These are phyloP conservation scores for Mastacembelus armatus DNA, from an alignment of 2,797 vertebrate species.

Conservation along the genomic window DNA sequence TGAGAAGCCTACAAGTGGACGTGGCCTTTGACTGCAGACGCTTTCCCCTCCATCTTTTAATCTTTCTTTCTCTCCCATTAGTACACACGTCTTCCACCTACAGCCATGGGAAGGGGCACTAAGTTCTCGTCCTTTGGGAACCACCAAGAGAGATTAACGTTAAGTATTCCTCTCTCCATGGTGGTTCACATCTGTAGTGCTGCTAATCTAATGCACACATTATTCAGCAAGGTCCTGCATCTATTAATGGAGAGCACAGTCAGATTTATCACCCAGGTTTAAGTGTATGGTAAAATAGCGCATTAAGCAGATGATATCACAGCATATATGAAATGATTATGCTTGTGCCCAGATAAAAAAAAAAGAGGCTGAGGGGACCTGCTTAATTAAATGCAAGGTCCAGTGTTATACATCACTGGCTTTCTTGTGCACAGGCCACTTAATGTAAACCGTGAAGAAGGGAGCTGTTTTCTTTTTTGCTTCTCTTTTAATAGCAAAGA, in stretches of 20 bases:
- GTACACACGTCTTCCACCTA: conserved; percentile 37
- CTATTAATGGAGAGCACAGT: conserved; percentile 79
- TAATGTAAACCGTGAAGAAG: conserved; percentile 71
- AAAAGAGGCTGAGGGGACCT: conserved; percentile 58
- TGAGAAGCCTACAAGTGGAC: conserved; percentile 44
- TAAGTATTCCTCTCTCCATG: conserved; percentile 74
- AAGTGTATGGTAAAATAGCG: conserved; percentile 87
- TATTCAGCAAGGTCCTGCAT: conserved; percentile 78
- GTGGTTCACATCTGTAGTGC: conserved; percentile 71
- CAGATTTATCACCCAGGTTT: conserved; percentile 86
- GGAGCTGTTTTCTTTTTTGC: conserved; percentile 46
- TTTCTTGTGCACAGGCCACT: conserved; percentile 69
- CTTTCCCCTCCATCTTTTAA: conserved; percentile 27
- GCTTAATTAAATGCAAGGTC: conserved; percentile 84
- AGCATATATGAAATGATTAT: conserved; percentile 83
- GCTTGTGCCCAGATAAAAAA: conserved; percentile 71
- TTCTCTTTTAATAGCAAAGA: conserved; percentile 64
- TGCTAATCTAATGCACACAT: conserved; percentile 83
- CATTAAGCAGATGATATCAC: conserved; percentile 88
- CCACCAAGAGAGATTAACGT: conserved; percentile 72
- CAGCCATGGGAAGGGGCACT: conserved; percentile 44
- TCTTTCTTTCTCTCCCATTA: conserved; percentile 22
- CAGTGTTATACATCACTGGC: conserved; percentile 78
- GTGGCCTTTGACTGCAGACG: conserved; percentile 5
- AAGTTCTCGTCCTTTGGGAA: conserved; percentile 60